Base-by-base conservation (phyloP, 2,888 invertebrate species). In the Megastigmus dorsalis region DNA sequence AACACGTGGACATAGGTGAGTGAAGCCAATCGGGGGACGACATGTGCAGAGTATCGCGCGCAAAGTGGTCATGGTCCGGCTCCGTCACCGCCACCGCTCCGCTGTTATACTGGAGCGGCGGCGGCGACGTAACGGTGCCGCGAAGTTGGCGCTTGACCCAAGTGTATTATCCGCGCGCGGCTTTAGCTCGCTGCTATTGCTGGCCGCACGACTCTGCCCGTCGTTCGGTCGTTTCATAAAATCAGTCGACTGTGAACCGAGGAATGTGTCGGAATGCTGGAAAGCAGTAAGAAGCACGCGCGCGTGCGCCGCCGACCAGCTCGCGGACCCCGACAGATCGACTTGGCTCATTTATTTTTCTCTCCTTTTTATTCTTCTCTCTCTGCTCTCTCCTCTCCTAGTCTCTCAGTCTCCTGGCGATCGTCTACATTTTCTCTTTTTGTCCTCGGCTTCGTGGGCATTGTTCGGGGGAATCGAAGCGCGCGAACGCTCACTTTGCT, bases 211-310 rank as follows among this genome's bases (percentile, higher is more conserved):
- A n/a, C n/a, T n/a, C n/a, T n/a, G n/a, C n/a, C n/a, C n/a, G n/a
- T n/a, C n/a, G n/a, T n/a, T n/a, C n/a, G n/a, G n/a, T n/a, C 78
- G 79, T 80, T 81, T 82, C 81, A 80, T 84, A 83, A 85, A 84
- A 82, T 80, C 83, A 81, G 79, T 83, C 79, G 81, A 82, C 82
- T 81, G 82, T 83, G 81, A 82, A 83, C 79, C 78, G 65, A 78
- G 80, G 84, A 84, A 83, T 84, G 84, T 79, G 78, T 80, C 77
- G 82, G 84, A 82, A 81, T 81, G 80, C 77, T 73, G 80, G 72
- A 80, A 82, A 59, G 59, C 13, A 41, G 38, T 41, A 41, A 20
- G 23, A 59, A 59, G 66, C 75, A 76, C 73, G 41, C 43, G 65
- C 45, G 69, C 38, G 50, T 69, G 45, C 6, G 20, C n/a, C n/a